phyloP scores from a whole-genome alignment of 1,140 invertebrate species.

The Diachasma alloeum region DNA sequence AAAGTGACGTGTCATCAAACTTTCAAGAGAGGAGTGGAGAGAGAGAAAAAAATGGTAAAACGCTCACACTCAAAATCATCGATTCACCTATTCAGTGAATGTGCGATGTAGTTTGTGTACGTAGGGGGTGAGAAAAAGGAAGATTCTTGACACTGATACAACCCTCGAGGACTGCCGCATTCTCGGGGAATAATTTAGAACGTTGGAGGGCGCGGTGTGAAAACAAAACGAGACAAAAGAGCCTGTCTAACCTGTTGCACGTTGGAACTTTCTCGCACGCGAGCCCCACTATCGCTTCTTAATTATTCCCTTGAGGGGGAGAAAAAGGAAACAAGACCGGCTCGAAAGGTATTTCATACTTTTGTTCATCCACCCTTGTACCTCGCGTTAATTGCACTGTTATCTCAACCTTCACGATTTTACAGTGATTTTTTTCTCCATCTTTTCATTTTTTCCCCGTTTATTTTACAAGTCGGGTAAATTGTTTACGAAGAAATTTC shows the following conservation, averaged over 20 bases:
- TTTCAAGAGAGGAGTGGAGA: background rate
- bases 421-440: too few relatives aligned
- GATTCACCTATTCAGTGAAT: background rate
- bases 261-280: background rate
- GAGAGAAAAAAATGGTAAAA: background rate
- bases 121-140: background rate
- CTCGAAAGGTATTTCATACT: background rate
- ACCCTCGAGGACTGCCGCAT: background rate
- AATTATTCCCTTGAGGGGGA: slow-evolving; percentile 7
- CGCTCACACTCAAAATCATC: background rate
- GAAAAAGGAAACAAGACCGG: background rate
- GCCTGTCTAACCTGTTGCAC: slow-evolving; percentile 1
- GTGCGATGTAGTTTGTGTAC: too few relatives aligned
- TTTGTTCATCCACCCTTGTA: background rate
- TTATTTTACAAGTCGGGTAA: too few relatives aligned
- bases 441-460: too few relatives aligned
- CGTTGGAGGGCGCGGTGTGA: background rate
- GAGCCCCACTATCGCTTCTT: background rate
- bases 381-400: too few relatives aligned
- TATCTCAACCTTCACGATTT: too few relatives aligned
- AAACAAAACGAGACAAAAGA: slow-evolving; percentile 3
- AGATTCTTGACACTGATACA: background rate
- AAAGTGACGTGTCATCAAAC: background rate
- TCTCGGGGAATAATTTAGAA: background rate
- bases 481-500: too few relatives aligned